Conservation (phyloP, 2,888 invertebrate genomes). For the Cryptocephalus moraei region DNA sequence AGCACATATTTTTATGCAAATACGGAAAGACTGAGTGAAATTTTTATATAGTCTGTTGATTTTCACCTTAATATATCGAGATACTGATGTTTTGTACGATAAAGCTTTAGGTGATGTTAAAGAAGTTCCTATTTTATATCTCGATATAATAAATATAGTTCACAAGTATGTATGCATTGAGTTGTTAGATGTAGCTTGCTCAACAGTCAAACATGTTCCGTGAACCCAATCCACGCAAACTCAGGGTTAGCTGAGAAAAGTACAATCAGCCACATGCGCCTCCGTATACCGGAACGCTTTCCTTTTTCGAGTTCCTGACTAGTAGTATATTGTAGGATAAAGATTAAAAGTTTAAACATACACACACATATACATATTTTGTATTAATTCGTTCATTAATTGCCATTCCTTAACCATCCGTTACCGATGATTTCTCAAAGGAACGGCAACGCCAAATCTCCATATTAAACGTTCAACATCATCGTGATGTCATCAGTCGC, state of each 20-base stretch:
- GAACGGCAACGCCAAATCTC: too few species aligned
- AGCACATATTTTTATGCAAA: constrained; percentile 44
- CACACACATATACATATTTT: too few species aligned
- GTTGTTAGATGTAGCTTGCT: constrained; percentile 41
- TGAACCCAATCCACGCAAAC: constrained; percentile 36
- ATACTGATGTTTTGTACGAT: constrained; percentile 40
- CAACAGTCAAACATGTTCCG: constrained; percentile 36
- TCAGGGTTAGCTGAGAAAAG: constrained; percentile 40
- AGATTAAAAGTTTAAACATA: too few species aligned
- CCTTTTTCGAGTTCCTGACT: constrained; percentile 40
- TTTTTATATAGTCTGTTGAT: constrained; percentile 42
- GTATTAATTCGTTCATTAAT: not conserved
- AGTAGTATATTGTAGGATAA: constrained; percentile 23
- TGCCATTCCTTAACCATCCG: constrained; percentile 2
- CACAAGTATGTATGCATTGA: constrained; percentile 38
- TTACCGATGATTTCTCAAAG: too few species aligned
- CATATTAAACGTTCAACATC: too few species aligned
- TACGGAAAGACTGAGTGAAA: constrained; percentile 46
- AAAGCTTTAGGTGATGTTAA: constrained; percentile 43
- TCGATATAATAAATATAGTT: constrained; percentile 38
- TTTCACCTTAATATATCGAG: constrained; percentile 39
- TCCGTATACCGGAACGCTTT: constrained; percentile 25
- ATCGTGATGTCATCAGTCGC: too few species aligned
- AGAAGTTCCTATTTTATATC: constrained; percentile 43
- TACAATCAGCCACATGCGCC: constrained; percentile 35